Percentiles rank a stretch among this genome's conserved stretches.
These are phyloP conservation scores for Tachina grossa DNA, from an alignment of 2,888 invertebrate species.

Conservation along the genomic window DNA sequence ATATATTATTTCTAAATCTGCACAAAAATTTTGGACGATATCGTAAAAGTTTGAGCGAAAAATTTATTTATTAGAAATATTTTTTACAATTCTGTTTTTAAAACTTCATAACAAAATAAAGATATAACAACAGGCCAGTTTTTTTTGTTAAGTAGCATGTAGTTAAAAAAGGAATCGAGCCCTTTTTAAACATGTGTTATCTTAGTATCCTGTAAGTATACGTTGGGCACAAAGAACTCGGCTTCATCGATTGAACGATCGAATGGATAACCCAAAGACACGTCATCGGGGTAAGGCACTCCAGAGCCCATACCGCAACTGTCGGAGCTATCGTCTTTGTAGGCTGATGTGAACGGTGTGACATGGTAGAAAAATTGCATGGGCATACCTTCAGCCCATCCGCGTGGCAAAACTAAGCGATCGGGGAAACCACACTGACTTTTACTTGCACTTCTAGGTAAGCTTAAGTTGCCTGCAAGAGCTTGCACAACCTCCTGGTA, in stretches of 20 bases:
- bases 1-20: too few relatives aligned
- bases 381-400: constrained; percentile 86
- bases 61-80: too few relatives aligned
- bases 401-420: constrained; percentile 88
- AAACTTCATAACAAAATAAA: too few relatives aligned
- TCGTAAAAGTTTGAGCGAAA: too few relatives aligned
- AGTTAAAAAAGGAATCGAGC: too few relatives aligned
- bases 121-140: too few relatives aligned
- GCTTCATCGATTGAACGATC: constrained; percentile 86
- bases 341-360: constrained; percentile 84
- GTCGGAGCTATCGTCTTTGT: constrained; percentile 80
- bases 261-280: constrained; percentile 89
- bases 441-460: constrained; percentile 84
- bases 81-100: too few relatives aligned
- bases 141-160: too few relatives aligned
- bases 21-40: too few relatives aligned
- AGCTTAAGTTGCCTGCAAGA: constrained; percentile 84
- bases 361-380: constrained; percentile 87
- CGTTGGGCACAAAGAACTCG: constrained; percentile 87
- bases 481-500: constrained; percentile 86
- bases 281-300: constrained; percentile 85
- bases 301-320: constrained; percentile 84
- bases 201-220: constrained; percentile 86
- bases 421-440: constrained; percentile 88
- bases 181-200: constrained; percentile 70